Evolutionary conservation across 2,888 invertebrate genomes (phyloP).

Genomic region (Lasioglossum leucozonium): DNA sequence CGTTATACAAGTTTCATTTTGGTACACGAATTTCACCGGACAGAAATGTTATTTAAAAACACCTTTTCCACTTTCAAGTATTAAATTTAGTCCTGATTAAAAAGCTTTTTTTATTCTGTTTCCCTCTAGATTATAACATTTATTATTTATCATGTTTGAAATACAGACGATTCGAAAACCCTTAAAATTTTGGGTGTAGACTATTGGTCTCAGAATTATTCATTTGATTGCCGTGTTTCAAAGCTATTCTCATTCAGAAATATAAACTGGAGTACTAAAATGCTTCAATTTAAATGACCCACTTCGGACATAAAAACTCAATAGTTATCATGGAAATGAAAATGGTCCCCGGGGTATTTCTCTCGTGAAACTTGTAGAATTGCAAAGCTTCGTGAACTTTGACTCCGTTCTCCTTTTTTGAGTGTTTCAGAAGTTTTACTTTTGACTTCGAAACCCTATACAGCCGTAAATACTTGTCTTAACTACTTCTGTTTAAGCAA

Average conservation of each 20-base stretch:
- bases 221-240: neutral
- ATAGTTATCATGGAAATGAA: slow-evolving; percentile 42
- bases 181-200: neutral
- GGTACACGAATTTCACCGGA: neutral
- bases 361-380: slow-evolving; percentile 20
- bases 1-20: neutral
- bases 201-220: neutral
- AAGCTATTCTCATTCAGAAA: neutral
- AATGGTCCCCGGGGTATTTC: slow-evolving; percentile 17
- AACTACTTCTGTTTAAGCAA: slow-evolving; percentile 9
- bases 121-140: neutral
- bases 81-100: neutral
- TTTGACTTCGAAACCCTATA: neutral
- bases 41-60: neutral
- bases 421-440: slow-evolving; percentile 25
- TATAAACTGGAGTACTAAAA: neutral
- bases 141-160: neutral
- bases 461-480: slow-evolving; percentile 8
- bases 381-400: slow-evolving; percentile 33
- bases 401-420: slow-evolving; percentile 27
- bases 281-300: neutral
- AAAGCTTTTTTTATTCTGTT: neutral
- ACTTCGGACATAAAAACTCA: neutral
- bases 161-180: neutral
- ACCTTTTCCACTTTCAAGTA: neutral